Percentiles rank a stretch among this genome's conserved stretches.
Evolutionary conservation across 2,888 invertebrate species (phyloP).

Genomic region (Ischnura elegans): DNA sequence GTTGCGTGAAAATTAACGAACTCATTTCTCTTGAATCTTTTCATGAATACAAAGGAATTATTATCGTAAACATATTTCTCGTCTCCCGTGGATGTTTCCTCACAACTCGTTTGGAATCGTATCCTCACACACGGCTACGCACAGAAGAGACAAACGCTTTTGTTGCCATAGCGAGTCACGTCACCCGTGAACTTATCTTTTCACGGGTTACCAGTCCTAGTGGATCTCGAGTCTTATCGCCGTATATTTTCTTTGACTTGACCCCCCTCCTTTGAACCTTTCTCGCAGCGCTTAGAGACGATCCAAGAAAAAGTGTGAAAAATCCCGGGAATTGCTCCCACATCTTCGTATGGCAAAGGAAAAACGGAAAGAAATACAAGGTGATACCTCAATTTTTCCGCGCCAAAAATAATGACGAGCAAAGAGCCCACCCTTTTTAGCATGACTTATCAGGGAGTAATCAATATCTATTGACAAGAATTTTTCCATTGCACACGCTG

Average conservation of each 20-base stretch:
- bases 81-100: not conserved
- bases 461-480: no score
- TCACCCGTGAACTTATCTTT: constrained; percentile 23
- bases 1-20: no score
- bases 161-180: not conserved
- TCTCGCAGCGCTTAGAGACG: not conserved
- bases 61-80: not conserved
- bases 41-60: not conserved
- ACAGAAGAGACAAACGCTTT: not conserved
- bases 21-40: no score
- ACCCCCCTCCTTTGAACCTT: not conserved
- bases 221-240: not conserved
- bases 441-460: no score
- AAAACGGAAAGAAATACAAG: no score
- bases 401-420: no score
- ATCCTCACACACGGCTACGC: constrained; percentile 26
- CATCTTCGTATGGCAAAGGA: no score
- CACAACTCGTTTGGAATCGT: not conserved
- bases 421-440: no score
- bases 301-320: no score
- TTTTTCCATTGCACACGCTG: no score
- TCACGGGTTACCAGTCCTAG: not conserved
- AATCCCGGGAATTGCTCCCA: no score
- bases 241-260: not conserved
- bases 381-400: no score